phyloP scores from a whole-genome alignment of 2,113 vertebrate species.

The Osmerus eperlanus region DNA sequence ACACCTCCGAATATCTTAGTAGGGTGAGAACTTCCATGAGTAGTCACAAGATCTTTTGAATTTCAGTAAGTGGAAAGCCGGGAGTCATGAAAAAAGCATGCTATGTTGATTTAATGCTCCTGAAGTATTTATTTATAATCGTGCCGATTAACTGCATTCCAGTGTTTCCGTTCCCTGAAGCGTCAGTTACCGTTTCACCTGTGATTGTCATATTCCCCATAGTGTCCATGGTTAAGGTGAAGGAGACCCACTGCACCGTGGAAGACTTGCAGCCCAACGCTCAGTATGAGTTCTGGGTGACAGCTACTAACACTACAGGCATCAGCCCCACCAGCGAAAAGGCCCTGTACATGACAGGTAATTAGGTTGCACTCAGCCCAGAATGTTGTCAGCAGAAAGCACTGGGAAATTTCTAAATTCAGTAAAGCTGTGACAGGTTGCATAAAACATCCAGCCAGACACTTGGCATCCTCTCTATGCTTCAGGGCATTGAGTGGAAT shows the following conservation, averaged over 20 bases:
- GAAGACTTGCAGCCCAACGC: slow-evolving; percentile 81
- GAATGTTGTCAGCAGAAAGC: neutral
- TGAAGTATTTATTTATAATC: too few species aligned
- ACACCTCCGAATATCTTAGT: too few species aligned
- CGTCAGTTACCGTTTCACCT: neutral
- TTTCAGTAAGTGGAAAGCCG: too few species aligned
- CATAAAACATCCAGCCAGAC: neutral
- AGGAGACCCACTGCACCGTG: slow-evolving; percentile 90
- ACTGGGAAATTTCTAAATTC: neutral
- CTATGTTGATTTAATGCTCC: too few species aligned
- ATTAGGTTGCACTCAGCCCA: slow-evolving; percentile 49
- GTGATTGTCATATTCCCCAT: slow-evolving; percentile 28
- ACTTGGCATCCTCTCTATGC: neutral
- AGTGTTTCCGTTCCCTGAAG: too few species aligned
- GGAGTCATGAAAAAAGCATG: too few species aligned
- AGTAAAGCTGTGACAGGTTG: neutral
- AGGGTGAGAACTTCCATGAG: too few species aligned
- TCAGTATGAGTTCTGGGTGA: slow-evolving; percentile 95
- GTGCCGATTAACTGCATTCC: too few species aligned
- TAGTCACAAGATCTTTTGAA: too few species aligned
- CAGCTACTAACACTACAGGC: slow-evolving; percentile 85
- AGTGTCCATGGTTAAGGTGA: slow-evolving; percentile 80
- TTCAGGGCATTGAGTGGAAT: too few species aligned
- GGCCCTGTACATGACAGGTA: slow-evolving; percentile 90
- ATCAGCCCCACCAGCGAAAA: slow-evolving; percentile 85